Conservation (phyloP, 2,113 vertebrate species). For the Callocephalon fimbriatum region DNA sequence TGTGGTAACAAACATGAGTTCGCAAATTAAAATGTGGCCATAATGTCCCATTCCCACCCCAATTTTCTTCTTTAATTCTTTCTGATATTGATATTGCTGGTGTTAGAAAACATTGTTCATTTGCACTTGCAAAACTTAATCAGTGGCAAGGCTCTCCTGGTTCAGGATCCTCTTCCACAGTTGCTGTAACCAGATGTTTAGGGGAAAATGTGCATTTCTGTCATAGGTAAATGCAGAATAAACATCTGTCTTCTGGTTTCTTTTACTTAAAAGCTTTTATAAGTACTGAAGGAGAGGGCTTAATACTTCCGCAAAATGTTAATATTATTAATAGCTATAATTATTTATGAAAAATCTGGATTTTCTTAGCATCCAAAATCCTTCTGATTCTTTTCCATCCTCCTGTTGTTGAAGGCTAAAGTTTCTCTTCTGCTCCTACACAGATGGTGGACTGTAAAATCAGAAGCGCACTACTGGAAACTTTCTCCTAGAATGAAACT, state of each 20-base stretch:
- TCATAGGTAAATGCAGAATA: neutral
- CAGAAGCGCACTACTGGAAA: neutral
- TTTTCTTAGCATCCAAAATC: neutral
- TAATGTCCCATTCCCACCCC: rapidly evolving
- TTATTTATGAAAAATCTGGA: neutral
- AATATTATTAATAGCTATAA: neutral
- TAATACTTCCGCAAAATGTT: neutral
- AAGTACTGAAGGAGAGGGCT: neutral
- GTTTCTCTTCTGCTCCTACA: neutral
- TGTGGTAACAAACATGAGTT: neutral
- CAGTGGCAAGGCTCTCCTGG: neutral
- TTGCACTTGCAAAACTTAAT: neutral
- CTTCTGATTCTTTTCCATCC: neutral
- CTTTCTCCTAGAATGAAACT: neutral
- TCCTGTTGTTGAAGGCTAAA: neutral
- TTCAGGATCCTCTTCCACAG: neutral
- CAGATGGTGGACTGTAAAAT: neutral
- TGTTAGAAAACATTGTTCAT: neutral
- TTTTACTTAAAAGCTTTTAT: neutral
- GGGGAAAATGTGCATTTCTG: neutral
- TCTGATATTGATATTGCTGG: neutral
- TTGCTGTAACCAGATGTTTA: neutral
- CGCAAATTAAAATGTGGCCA: neutral
- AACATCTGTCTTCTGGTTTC: neutral
- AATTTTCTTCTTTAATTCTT: neutral